A percentile compares a stretch with the other conserved stretches of the same genome.
Evolutionary conservation across 2,888 invertebrate species (phyloP).

Genomic region (Cantharis rustica): DNA sequence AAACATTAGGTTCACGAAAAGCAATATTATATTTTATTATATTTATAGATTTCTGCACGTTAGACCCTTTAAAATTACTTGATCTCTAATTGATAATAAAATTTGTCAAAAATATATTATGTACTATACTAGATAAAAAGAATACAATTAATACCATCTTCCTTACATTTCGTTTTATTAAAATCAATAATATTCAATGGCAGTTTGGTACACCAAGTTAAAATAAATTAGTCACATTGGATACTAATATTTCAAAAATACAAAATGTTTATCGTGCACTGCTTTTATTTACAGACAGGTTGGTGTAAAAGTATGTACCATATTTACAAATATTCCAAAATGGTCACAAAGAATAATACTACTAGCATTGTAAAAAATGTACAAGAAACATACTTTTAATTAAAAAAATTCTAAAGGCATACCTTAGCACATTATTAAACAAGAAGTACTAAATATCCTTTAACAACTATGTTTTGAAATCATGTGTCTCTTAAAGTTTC

Average conservation of each 20-base stretch:
- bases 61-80: not conserved
- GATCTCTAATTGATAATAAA: not conserved
- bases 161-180: not conserved
- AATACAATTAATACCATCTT: not conserved
- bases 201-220: not conserved
- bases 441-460: not conserved
- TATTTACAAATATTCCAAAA: not conserved
- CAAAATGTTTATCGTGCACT: not conserved
- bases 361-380: not conserved
- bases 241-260: not conserved
- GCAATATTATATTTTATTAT: too few species aligned
- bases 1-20: too few species aligned
- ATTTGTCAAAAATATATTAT: too few species aligned
- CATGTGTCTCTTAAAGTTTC: slow-evolving; percentile 4
- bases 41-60: too few species aligned
- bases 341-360: not conserved
- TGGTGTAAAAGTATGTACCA: not conserved
- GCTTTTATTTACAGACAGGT: not conserved
- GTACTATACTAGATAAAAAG: not conserved
- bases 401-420: not conserved
- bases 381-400: not conserved
- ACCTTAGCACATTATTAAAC: not conserved
- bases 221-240: not conserved
- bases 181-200: not conserved
- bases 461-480: not conserved